Base-by-base conservation (phyloP, 2,113 vertebrate genomes). In the Bos javanicus region DNA sequence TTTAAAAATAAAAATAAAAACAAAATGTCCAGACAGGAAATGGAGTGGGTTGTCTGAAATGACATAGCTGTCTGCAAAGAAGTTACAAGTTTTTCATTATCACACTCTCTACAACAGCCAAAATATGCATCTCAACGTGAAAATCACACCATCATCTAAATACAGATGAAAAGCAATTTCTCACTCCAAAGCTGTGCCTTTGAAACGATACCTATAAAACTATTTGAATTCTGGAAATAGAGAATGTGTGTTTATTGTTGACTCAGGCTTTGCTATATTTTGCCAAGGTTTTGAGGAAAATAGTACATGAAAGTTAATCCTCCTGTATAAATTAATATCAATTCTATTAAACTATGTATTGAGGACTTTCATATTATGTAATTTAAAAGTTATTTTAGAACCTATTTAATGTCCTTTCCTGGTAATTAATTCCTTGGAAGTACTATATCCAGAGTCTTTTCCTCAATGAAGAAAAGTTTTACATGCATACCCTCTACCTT, bases 21-120 rank as follows among this genome's bases (percentile, higher is more conserved):
- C 10, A 76, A 96, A 97, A 86, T 96, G 88, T 28, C 59, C 95
- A 99, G 94, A 97, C 93, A 95, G 97, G 95, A 98, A 98, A 97
- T 25, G 56, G 89, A 97, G 64, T 39, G 33, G 86, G 54, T 36
- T 97, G 59, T 52, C 97, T 97, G 96, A 91, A 97, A 94, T 14
- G 81, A 90, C 30, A 64, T 90, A 93, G 84, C 92, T 93, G 88
- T 95, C 94, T 97, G 57, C 96, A 96, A 88, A 98, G 97, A 60
- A 90, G 87, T 57, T 97, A 71, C 60, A 95, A 95, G 95, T 1
- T 98, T 98, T 95, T 97, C 97, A 89, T 97, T 97, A 98, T 97
- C 92, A 67, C 0, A 0, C 4, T 57, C 64, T 92, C 96, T 96
- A 43, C 93, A 78, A 50, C 91, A 83, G 43, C 46, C 81, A 93